phyloP scores from a whole-genome alignment of 2,113 vertebrate species.

The Bubalus kerabau region DNA sequence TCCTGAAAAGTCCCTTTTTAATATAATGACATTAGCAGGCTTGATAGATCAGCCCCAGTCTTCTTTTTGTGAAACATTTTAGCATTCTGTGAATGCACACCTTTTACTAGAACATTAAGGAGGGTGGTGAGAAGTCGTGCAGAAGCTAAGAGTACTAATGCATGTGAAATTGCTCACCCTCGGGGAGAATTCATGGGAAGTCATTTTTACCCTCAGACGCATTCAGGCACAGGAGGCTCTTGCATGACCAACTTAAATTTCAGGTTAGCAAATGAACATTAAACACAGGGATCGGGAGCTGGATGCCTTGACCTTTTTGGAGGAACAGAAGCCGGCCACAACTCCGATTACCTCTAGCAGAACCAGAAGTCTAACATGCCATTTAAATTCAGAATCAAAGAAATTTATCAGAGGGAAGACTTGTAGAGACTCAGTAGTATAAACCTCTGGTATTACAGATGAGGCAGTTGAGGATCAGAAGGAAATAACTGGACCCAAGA shows the following conservation, averaged over 20 bases:
- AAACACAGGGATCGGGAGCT: neutral
- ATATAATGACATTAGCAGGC: neutral
- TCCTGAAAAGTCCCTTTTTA: neutral
- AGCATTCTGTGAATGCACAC: neutral
- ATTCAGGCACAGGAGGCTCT: neutral
- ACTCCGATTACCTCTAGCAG: neutral
- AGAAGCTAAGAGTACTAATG: neutral
- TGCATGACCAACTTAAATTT: neutral
- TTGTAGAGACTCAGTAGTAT: neutral
- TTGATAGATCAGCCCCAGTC: too few species aligned
- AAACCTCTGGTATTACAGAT: neutral
- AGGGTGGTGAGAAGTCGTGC: neutral
- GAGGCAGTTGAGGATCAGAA: neutral
- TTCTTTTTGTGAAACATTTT: neutral
- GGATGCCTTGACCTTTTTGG: neutral
- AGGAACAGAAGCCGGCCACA: neutral
- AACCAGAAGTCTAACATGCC: neutral
- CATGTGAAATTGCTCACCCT: neutral
- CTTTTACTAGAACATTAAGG: neutral
- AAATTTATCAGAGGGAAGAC: neutral
- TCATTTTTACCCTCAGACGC: neutral
- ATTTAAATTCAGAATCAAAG: neutral
- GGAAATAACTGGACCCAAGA: neutral
- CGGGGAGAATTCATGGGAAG: neutral
- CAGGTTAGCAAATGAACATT: neutral